A percentile compares a stretch with the other conserved stretches of the same genome.
These are phyloP conservation scores for Eptesicus fuscus DNA, from an alignment of 2,113 vertebrate species.

Conservation along the genomic window DNA sequence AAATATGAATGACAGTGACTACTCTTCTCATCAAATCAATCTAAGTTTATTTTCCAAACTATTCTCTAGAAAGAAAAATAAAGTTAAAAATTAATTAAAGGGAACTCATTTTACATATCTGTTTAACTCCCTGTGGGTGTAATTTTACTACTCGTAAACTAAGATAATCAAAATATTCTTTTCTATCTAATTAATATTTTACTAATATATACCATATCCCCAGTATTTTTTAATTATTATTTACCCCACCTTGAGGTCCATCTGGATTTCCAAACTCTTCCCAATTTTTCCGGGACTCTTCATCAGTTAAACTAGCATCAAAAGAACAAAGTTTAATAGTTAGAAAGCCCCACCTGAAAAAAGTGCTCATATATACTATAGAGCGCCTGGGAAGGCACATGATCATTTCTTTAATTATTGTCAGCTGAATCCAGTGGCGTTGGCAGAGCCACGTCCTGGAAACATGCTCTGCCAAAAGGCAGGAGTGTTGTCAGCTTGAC, in stretches of 20 bases:
- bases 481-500: too few relatives aligned
- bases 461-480: too few relatives aligned
- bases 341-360: slow-evolving; percentile 26
- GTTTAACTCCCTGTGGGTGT: background rate
- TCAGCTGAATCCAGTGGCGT: too few relatives aligned
- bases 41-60: background rate
- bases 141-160: slow-evolving; percentile 20
- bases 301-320: slow-evolving; percentile 92
- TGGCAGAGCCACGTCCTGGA: too few relatives aligned
- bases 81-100: slow-evolving; percentile 33
- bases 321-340: slow-evolving; percentile 59
- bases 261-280: slow-evolving; percentile 96
- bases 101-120: background rate
- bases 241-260: slow-evolving; percentile 89
- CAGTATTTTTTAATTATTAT: slow-evolving; percentile 20
- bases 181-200: slow-evolving; percentile 30
- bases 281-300: slow-evolving; percentile 94
- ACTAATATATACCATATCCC: background rate
- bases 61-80: slow-evolving; percentile 36
- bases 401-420: too few relatives aligned
- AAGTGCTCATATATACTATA: background rate
- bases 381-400: too few relatives aligned
- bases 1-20: slow-evolving; percentile 4
- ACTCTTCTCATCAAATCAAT: background rate
- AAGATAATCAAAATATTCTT: slow-evolving; percentile 26